Evolutionary conservation across 2,113 vertebrate species (phyloP).

Genomic region (Coracopsis vasa): DNA sequence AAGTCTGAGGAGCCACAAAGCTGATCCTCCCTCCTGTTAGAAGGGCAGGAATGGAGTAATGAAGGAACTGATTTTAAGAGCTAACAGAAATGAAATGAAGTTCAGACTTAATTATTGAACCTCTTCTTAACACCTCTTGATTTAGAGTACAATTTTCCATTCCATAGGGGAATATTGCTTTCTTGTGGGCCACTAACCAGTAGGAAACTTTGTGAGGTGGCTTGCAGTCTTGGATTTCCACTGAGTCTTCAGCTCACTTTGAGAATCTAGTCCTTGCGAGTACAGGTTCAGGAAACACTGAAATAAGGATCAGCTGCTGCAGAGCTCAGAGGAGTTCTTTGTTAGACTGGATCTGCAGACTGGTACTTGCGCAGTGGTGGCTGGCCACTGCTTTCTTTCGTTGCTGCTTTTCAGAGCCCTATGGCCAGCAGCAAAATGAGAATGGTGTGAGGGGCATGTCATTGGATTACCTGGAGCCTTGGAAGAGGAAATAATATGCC

Average conservation of each 20-base stretch:
- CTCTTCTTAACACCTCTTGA: not conserved
- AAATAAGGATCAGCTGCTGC: not conserved
- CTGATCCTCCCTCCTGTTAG: not conserved
- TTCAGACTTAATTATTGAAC: not conserved
- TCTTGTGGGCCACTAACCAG: not conserved
- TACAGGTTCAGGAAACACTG: not conserved
- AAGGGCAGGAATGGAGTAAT: not conserved
- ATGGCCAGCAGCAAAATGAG: not conserved
- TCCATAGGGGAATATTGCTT: not conserved
- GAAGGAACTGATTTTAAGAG: not conserved
- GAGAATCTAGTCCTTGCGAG: not conserved
- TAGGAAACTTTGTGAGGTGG: not conserved
- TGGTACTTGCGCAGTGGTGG: fast-evolving
- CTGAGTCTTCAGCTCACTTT: not conserved
- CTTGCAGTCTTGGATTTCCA: not conserved
- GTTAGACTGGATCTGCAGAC: not conserved
- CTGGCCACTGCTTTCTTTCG: fast-evolving
- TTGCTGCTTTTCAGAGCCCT: not conserved
- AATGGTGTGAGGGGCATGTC: not conserved
- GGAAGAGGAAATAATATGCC: not conserved
- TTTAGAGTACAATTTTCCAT: not conserved
- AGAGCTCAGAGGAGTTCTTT: not conserved
- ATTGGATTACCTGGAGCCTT: not conserved
- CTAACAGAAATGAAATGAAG: not conserved
- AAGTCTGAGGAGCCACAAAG: not conserved